Evolutionary conservation across 2,888 invertebrate species (phyloP).

Genomic region (Alsophila aescularia): DNA sequence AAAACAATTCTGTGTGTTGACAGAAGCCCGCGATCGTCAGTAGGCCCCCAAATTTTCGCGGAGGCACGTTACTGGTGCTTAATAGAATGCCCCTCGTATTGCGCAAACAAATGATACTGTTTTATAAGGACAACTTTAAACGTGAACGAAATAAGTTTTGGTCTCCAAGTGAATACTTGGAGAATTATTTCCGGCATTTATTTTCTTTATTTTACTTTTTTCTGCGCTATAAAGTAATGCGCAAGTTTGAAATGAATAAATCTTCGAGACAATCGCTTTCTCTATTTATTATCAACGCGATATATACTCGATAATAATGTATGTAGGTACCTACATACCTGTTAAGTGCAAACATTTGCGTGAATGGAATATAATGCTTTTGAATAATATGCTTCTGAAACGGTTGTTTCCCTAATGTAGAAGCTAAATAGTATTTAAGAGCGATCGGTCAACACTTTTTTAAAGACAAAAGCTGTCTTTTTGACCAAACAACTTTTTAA

Average conservation of each 20-base stretch:
- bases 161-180: conserved; percentile 4
- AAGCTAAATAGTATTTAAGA: too few relatives aligned
- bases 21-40: conserved; percentile 46
- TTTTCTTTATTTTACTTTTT: too few relatives aligned
- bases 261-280: not conserved
- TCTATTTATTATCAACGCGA: not conserved
- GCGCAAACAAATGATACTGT: conserved; percentile 51
- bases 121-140: conserved; percentile 50
- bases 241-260: too few relatives aligned
- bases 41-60: conserved; percentile 66
- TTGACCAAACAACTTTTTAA: too few relatives aligned
- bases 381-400: too few relatives aligned
- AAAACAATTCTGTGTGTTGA: conserved; percentile 53
- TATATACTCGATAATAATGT: too few relatives aligned
- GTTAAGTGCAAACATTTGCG: too few relatives aligned
- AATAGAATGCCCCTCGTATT: conserved; percentile 49
- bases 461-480: too few relatives aligned
- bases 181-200: not conserved
- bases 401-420: too few relatives aligned
- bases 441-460: too few relatives aligned
- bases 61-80: conserved; percentile 65
- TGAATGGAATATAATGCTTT: too few relatives aligned
- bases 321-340: too few relatives aligned
- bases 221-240: not conserved
- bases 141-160: conserved; percentile 32